phyloP scores from a whole-genome alignment of 2,888 invertebrate species.

The Coremacera marginata region DNA sequence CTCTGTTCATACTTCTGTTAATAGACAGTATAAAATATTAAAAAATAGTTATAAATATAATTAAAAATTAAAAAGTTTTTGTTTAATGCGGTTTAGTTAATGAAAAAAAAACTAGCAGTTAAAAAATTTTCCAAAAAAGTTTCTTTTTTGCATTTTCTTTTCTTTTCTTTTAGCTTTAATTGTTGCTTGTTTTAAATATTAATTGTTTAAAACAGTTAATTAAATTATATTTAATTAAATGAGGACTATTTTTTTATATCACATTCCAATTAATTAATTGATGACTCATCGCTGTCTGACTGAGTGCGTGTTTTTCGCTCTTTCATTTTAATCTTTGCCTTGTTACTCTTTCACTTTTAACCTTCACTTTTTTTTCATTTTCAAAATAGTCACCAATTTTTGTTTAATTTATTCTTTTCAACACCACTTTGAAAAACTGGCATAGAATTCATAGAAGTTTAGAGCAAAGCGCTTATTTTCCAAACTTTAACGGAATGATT shows the following conservation, averaged over 20 bases:
- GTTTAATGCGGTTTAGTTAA: background rate
- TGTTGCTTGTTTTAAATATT: slow-evolving; percentile 39
- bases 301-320: slow-evolving; percentile 49
- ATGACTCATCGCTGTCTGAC: slow-evolving; percentile 51
- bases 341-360: no score
- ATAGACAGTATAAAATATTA: slow-evolving; percentile 44
- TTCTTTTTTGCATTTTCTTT: slow-evolving; percentile 25
- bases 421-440: no score
- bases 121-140: slow-evolving; percentile 11
- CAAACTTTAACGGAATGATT: no score
- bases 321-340: background rate
- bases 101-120: background rate
- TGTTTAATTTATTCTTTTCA: no score
- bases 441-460: no score
- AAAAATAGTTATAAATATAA: slow-evolving; percentile 40
- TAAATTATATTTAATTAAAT: slow-evolving; percentile 45
- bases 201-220: slow-evolving; percentile 31
- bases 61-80: background rate
- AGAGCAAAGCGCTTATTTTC: no score
- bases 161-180: slow-evolving; percentile 51
- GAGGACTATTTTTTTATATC: slow-evolving; percentile 69
- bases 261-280: slow-evolving; percentile 68
- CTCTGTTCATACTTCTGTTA: slow-evolving; percentile 3
- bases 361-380: background rate
- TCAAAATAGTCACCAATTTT: background rate